Percentiles rank a stretch among this genome's conserved stretches.
These are phyloP conservation scores for Macquaria australasica DNA, from an alignment of 2,113 vertebrate species.

Conservation along the genomic window DNA sequence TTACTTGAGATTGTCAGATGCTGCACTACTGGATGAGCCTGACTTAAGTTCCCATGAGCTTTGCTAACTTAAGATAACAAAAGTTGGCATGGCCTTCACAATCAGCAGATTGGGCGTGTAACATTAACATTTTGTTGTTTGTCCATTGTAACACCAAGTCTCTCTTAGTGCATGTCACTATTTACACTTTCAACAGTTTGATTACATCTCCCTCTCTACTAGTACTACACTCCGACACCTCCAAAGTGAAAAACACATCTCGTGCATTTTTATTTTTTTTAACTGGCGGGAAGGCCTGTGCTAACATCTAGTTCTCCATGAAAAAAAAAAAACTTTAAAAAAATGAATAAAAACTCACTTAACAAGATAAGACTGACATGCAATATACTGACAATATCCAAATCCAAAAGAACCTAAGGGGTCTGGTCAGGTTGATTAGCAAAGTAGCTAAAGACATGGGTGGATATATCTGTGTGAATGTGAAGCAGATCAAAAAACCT, in stretches of 20 bases:
- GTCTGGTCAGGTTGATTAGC: neutral
- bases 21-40: slow-evolving; percentile 4
- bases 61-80: neutral
- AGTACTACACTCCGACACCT: neutral
- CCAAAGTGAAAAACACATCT: neutral
- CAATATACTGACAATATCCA: neutral
- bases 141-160: neutral
- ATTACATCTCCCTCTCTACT: neutral
- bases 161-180: neutral
- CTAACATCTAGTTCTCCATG: neutral
- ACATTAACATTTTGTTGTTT: neutral
- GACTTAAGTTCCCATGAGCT: neutral
- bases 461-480: neutral
- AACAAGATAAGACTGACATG: neutral
- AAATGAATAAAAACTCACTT: neutral
- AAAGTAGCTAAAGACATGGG: neutral
- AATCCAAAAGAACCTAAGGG: neutral
- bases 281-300: neutral
- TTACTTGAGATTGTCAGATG: slow-evolving; percentile 14
- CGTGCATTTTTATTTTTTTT: no score
- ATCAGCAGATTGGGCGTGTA: neutral
- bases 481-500: slow-evolving; percentile 11
- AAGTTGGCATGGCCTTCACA: neutral
- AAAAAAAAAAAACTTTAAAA: neutral
- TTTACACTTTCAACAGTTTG: neutral